Percentiles rank a stretch among this genome's conserved stretches.
Evolutionary conservation across 2,888 invertebrate species (phyloP).

Genomic region (Invenusta paracnida): DNA sequence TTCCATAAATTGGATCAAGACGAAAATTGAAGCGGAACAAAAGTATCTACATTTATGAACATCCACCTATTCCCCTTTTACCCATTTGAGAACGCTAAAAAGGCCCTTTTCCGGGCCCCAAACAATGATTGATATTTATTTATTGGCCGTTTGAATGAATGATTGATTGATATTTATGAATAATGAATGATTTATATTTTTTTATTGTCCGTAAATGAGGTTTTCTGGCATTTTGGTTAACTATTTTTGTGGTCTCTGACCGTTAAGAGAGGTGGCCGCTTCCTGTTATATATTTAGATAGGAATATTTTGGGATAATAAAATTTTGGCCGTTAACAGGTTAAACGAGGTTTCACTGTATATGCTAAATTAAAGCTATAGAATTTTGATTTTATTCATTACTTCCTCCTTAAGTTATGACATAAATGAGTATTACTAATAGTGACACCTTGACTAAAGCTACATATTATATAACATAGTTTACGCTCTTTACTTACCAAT

Average conservation of each 20-base stretch:
- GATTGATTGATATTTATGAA: background rate
- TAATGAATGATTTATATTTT: background rate
- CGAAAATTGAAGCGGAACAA: conserved; percentile 9
- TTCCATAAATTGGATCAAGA: conserved; percentile 2
- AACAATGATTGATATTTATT: background rate
- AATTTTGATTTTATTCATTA: no score
- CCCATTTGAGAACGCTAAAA: background rate
- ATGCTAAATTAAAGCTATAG: no score
- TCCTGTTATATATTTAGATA: background rate
- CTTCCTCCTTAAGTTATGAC: no score
- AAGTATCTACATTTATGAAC: conserved; percentile 10
- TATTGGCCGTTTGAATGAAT: background rate
- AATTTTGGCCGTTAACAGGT: background rate
- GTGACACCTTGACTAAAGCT: no score
- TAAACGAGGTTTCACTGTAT: background rate
- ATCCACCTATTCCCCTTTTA: background rate
- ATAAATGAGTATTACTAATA: no score
- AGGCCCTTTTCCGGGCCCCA: background rate
- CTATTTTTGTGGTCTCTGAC: background rate
- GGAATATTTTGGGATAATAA: background rate
- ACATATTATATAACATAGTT: no score
- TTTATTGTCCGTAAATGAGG: no score
- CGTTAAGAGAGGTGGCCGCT: background rate
- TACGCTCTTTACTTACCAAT: no score
- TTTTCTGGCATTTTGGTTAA: background rate